Conservation (phyloP, 1,140 invertebrate genomes). For the Batillaria attramentaria region DNA sequence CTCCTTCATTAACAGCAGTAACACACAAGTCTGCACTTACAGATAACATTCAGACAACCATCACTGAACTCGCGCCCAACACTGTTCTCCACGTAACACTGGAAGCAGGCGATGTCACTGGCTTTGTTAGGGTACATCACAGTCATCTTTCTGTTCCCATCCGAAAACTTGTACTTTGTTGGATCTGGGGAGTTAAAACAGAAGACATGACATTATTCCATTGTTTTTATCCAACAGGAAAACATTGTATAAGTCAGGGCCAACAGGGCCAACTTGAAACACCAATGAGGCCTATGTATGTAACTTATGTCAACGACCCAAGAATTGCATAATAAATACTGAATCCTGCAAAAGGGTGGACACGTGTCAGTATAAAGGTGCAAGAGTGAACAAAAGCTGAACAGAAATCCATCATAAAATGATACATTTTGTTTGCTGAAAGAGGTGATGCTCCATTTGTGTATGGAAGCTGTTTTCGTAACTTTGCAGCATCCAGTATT, state of each 20-base stretch:
- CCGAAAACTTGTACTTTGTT: constrained; percentile 25
- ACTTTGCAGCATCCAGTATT: not conserved
- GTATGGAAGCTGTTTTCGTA: not conserved
- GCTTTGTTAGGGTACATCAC: constrained; percentile 23
- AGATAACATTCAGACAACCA: constrained; percentile 38
- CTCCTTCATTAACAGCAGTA: not conserved
- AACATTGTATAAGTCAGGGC: not conserved
- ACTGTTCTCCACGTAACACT: constrained; percentile 29
- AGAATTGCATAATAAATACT: too few relatives aligned
- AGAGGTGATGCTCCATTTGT: not conserved
- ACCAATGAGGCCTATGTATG: not conserved
- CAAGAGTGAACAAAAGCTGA: too few relatives aligned
- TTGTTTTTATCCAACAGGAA: not conserved
- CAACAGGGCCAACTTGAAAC: not conserved
- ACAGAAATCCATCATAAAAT: too few relatives aligned
- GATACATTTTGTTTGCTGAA: too few relatives aligned
- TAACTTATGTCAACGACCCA: too few relatives aligned
- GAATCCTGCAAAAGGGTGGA: too few relatives aligned
- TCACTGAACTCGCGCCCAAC: constrained; percentile 20
- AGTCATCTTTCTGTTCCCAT: not conserved
- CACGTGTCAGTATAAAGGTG: too few relatives aligned
- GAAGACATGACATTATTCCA: not conserved
- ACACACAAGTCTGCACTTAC: constrained; percentile 6
- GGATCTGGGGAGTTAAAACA: not conserved
- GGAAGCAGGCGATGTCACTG: constrained; percentile 34